A percentile compares a stretch with the other conserved stretches of the same genome.
phyloP scores from a whole-genome alignment of 2,888 invertebrate genomes.

The Phyto melanocephala region DNA sequence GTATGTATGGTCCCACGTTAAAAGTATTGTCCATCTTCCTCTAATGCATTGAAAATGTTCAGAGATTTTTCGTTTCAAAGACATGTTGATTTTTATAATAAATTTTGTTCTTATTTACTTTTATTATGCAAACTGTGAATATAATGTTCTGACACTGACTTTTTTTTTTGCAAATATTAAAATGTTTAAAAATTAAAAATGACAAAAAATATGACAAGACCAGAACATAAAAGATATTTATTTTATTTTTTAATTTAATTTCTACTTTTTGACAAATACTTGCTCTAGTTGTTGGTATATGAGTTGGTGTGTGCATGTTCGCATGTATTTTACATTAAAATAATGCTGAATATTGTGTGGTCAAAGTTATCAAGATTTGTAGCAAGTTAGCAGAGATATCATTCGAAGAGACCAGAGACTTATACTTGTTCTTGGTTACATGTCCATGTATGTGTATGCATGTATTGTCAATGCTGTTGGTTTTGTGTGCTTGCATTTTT shows the following conservation, averaged over 20 bases:
- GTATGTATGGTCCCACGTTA: too few species aligned
- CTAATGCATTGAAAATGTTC: too few species aligned
- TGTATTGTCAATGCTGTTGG: neutral
- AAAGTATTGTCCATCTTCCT: too few species aligned
- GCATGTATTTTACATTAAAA: constrained; percentile 29
- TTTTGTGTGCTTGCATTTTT: neutral
- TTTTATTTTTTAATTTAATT: constrained; percentile 33
- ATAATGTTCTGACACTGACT: constrained; percentile 57
- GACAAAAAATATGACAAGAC: constrained; percentile 8
- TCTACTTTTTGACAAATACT: constrained; percentile 13
- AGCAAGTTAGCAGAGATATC: neutral
- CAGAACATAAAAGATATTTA: neutral
- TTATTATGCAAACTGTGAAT: neutral
- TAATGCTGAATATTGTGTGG: constrained; percentile 54
- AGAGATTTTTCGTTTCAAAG: neutral
- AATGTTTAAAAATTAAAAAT: constrained; percentile 47
- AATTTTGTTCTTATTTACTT: constrained; percentile 34
- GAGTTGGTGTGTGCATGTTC: neutral
- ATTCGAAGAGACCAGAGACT: neutral
- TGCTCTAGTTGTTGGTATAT: neutral
- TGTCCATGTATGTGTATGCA: too few species aligned
- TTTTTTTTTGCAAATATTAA: constrained; percentile 30
- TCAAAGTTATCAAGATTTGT: constrained; percentile 23
- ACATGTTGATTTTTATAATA: constrained; percentile 47
- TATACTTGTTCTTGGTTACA: neutral